Evolutionary conservation across 2,888 invertebrate species (phyloP).

Genomic region (Pediacus dermestoides): DNA sequence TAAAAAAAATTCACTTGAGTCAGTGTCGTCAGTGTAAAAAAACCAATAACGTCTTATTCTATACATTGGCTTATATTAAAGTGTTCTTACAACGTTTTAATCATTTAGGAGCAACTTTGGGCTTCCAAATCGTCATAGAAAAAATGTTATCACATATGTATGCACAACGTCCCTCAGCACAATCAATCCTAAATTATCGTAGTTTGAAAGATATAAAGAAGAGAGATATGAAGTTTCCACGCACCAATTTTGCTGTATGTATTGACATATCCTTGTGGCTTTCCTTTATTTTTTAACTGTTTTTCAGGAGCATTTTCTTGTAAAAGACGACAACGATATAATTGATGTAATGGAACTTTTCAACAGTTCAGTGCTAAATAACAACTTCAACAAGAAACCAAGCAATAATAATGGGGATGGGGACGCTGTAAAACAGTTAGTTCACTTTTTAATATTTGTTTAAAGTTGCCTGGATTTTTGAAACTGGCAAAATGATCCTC

Average conservation of each 20-base stretch:
- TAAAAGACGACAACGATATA: no score
- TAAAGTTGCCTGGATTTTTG: no score
- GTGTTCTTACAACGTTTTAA: slow-evolving; percentile 4
- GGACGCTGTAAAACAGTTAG: not conserved
- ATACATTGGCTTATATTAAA: not conserved
- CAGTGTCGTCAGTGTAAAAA: no score
- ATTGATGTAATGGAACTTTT: no score
- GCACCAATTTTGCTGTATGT: slow-evolving; percentile 30
- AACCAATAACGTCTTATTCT: no score
- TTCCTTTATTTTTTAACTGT: no score
- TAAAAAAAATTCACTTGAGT: no score
- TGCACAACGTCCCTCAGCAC: slow-evolving; percentile 28
- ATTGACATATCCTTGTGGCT: no score
- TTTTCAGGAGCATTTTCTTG: no score
- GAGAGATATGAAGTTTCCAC: slow-evolving; percentile 23
- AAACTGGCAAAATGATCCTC: no score
- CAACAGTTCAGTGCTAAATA: no score
- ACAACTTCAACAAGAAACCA: no score
- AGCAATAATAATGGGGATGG: slow-evolving; percentile 1
- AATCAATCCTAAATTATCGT: slow-evolving; percentile 27
- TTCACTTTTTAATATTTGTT: not conserved
- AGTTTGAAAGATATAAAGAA: slow-evolving; percentile 25
- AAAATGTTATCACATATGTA: slow-evolving; percentile 30
- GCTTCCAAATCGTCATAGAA: slow-evolving; percentile 27
- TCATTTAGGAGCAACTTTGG: slow-evolving; percentile 25